Evolutionary conservation across 2,113 vertebrate genomes (phyloP).

Genomic region (Ginglymostoma cirratum): DNA sequence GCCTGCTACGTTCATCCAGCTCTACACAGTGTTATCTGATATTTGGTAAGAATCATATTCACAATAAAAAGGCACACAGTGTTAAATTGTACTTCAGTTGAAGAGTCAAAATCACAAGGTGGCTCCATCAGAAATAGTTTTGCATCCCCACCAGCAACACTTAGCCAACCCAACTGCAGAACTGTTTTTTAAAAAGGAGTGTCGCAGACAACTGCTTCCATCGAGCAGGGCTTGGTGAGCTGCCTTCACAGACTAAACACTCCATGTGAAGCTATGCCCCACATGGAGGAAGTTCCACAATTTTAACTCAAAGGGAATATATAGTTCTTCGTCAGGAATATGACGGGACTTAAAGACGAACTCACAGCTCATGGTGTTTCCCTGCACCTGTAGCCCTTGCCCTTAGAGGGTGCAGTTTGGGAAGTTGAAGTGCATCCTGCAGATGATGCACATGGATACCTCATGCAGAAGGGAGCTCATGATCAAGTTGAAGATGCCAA

Average conservation of each 20-base stretch:
- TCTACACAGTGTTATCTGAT: too few species aligned
- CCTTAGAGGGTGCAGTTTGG: not conserved
- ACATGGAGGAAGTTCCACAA: not conserved
- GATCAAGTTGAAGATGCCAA: not conserved
- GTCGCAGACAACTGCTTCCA: not conserved
- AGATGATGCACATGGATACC: not conserved
- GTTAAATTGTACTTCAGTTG: not conserved
- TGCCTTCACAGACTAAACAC: not conserved
- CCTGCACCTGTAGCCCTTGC: not conserved
- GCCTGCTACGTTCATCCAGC: too few species aligned
- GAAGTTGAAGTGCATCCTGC: not conserved
- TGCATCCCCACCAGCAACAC: not conserved
- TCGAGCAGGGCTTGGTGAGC: not conserved
- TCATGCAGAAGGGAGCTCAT: too few species aligned
- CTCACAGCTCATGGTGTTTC: not conserved
- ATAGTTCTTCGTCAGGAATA: not conserved
- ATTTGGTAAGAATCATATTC: too few species aligned
- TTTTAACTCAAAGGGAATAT: not conserved
- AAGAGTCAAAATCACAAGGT: not conserved
- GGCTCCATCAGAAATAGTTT: not conserved
- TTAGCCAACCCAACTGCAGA: not conserved
- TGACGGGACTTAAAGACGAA: not conserved
- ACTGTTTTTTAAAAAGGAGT: not conserved
- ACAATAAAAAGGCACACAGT: not conserved
- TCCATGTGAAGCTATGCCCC: not conserved